These are phyloP conservation scores for Sinopyrophorus schimmeli DNA, from an alignment of 2,888 invertebrate genomes.

Conservation along the genomic window DNA sequence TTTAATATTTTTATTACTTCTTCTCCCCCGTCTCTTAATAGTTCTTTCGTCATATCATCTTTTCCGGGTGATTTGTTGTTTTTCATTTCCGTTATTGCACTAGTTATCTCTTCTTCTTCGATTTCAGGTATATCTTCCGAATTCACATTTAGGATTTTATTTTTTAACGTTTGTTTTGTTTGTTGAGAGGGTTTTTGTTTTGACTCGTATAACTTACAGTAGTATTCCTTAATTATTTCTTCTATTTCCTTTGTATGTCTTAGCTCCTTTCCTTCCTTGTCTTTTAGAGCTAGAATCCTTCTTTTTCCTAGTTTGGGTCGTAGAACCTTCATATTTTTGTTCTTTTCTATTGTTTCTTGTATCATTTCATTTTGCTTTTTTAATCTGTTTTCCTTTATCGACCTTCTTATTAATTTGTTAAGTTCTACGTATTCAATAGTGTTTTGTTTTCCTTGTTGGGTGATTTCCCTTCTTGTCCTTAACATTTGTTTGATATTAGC, in stretches of 20 bases:
- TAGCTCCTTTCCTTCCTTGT: constrained; percentile 3
- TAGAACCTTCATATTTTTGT: background rate
- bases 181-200: background rate
- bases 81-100: constrained; percentile 7
- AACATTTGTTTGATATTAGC: constrained; percentile 2
- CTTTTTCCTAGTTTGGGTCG: background rate
- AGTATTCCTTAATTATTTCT: constrained; percentile 3
- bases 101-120: background rate
- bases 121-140: background rate
- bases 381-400: background rate
- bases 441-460: constrained; percentile 3
- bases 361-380: constrained; percentile 1
- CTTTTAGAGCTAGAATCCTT: constrained; percentile 1
- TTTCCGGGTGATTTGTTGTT: constrained; percentile 3
- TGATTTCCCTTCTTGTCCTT: background rate
- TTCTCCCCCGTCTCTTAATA: background rate
- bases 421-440: constrained; percentile 3
- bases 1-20: constrained; percentile 3
- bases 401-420: constrained; percentile 2
- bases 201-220: background rate
- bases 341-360: background rate
- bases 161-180: constrained; percentile 1
- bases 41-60: constrained; percentile 7
- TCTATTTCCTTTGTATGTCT: constrained; percentile 5
- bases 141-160: constrained; percentile 3